phyloP scores from a whole-genome alignment of 2,113 vertebrate genomes.

The Bombycilla garrulus region DNA sequence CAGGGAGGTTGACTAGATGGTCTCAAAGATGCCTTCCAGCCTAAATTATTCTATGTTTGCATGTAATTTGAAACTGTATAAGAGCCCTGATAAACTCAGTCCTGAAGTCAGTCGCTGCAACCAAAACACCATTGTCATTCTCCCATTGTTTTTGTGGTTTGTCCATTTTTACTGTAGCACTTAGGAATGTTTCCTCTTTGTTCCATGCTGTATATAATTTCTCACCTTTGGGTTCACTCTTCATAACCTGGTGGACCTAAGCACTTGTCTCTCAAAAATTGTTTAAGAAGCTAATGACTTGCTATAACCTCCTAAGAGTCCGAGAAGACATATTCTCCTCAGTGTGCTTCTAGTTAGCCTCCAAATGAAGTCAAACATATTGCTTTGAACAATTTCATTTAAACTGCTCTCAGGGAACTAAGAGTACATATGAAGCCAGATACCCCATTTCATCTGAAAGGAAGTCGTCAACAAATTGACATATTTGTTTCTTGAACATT shows the following conservation, averaged over 20 bases:
- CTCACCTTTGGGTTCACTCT: not conserved
- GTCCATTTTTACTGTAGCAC: not conserved
- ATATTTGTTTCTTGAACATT: not conserved
- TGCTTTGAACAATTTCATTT: not conserved
- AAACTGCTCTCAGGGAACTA: not conserved
- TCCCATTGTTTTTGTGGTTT: not conserved
- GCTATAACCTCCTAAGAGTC: not conserved
- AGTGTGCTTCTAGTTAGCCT: not conserved
- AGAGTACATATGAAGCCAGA: not conserved
- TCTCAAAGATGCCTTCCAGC: not conserved
- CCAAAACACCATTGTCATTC: not conserved
- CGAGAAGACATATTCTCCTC: not conserved
- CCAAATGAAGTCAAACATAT: not conserved
- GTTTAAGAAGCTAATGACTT: not conserved
- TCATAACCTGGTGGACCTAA: not conserved
- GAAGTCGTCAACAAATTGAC: not conserved
- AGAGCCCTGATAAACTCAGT: not conserved
- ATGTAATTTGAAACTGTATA: not conserved
- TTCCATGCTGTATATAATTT: not conserved
- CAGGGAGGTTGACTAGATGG: rapidly evolving
- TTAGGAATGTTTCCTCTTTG: not conserved
- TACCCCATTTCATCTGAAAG: not conserved
- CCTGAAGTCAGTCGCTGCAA: not conserved
- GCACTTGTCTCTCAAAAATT: not conserved
- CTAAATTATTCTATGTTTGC: not conserved